Evolutionary conservation across 2,888 invertebrate species (phyloP), one percentile per base, ranked within the genome.

Genomic region (Eurytoma adleriae): DNA sequence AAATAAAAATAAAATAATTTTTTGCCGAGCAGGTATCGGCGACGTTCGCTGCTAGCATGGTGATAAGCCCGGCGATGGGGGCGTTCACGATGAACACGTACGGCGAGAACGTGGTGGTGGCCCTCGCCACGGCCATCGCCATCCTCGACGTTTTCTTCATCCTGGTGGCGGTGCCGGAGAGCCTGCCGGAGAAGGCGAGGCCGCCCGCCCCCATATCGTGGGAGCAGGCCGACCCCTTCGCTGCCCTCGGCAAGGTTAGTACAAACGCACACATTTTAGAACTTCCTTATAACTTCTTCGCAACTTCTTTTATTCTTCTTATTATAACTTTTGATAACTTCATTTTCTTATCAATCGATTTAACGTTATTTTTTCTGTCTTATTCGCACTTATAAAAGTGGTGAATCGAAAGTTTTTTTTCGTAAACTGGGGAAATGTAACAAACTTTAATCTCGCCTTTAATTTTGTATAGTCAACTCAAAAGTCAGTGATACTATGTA

Each of bases 201-300:
- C 93, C 93, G 79, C 90, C 90, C 78, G 96, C 96, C 40, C 96
- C 97, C 68, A 96, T 98, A 87, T 97, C 97, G 86, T 98, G 98
- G 98, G 99, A 99, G 91, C 96, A 98, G 91, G 99, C 99, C 3
- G 99, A 99, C 93, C 99, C 99, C 4, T 99, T 99, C 91, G 94
- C 97, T 61, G 90, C 90, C 68, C 86, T 91, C 78, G 90, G 90
- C 83, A 91, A 90, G 84, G 95, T 95, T 90, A 92, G 73, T 62
- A 64, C 24, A 48, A 54, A 61, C 52, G 59, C 30, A 30, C 30
- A n/a, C n/a, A n/a, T n/a, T n/a, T n/a, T n/a, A n/a, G n/a, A n/a
- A n/a, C n/a, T 30, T 30, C 30, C 4, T 30, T 4, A 4, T 30
- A 30, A 30, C 30, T 30, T 30, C 30, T 30, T 30, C 4, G n/a